Conservation (phyloP, 92 coral and sea anemone species). For the Bergia sp. region DNA sequence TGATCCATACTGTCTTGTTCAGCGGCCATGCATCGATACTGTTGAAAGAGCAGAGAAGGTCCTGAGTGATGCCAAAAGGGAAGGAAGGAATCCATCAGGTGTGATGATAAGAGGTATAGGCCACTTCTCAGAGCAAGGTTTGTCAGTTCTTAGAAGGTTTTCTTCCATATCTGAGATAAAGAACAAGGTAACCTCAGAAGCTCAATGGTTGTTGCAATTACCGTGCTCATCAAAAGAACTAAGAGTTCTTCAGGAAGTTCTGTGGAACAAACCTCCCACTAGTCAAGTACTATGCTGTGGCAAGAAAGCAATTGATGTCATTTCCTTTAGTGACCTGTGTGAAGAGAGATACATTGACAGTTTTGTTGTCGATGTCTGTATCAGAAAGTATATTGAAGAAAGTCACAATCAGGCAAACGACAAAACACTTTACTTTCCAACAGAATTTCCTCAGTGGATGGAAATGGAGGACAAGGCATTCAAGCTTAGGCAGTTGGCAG, state of each 20-base stretch:
- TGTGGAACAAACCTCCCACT: conserved; percentile 53
- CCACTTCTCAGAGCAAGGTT: conserved; percentile 45
- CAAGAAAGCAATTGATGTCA: conserved; percentile 52
- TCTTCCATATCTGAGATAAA: conserved; percentile 22
- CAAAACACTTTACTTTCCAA: conserved; percentile 45
- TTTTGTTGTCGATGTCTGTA: conserved; percentile 54
- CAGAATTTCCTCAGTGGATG: conserved; percentile 58
- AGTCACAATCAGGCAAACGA: not conserved
- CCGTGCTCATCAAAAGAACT: not conserved
- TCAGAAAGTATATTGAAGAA: conserved; percentile 43
- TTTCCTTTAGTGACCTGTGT: conserved; percentile 44
- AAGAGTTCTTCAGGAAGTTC: not conserved
- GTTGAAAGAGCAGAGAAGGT: conserved; percentile 43
- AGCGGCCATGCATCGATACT: conserved; percentile 47
- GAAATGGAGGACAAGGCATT: conserved; percentile 39
- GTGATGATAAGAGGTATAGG: conserved; percentile 48
- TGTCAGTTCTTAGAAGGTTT: conserved; percentile 50
- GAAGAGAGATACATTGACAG: conserved; percentile 63
- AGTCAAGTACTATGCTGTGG: conserved; percentile 15
- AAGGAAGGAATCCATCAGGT: conserved; percentile 38
- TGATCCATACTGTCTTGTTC: conserved; percentile 35
- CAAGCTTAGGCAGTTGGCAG: conserved; percentile 14
- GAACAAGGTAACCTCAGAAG: conserved; percentile 47
- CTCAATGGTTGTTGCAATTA: conserved; percentile 48
- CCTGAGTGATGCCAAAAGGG: conserved; percentile 17